Conservation (phyloP, 1,140 invertebrate genomes). For the Propsilocerus akamusi region DNA sequence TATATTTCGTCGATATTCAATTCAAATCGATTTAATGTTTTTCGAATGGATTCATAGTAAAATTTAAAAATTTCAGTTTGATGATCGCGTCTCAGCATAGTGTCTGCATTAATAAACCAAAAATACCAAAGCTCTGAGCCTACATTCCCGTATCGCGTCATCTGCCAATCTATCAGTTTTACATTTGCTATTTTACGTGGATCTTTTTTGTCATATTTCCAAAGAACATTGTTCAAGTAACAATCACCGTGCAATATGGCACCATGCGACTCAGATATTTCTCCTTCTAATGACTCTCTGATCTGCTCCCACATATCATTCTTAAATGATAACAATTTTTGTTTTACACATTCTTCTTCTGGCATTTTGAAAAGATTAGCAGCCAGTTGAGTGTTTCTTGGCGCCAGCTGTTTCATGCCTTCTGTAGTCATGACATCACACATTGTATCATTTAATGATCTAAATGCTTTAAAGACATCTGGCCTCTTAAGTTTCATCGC, state of each 20-base stretch:
- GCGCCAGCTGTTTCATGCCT: background rate
- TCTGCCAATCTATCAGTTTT: constrained; percentile 6
- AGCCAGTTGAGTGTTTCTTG: background rate
- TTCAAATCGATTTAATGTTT: constrained; percentile 14
- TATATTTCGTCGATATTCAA: background rate
- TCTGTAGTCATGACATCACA: background rate
- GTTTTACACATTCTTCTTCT: background rate
- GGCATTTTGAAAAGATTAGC: too few relatives aligned
- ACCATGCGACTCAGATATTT: background rate
- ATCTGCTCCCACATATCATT: background rate
- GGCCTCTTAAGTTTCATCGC: constrained; percentile 18
- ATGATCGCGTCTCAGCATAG: constrained; percentile 25
- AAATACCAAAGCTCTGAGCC: constrained; percentile 35
- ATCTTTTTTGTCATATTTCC: background rate
- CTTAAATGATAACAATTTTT: background rate
- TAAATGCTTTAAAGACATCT: constrained; percentile 11
- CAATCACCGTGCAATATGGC: constrained; percentile 6
- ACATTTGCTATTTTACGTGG: background rate
- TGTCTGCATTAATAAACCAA: constrained; percentile 31
- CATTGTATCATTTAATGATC: constrained; percentile 8
- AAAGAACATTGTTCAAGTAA: constrained; percentile 5
- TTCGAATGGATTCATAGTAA: constrained; percentile 30
- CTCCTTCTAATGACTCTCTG: background rate
- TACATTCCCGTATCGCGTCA: constrained; percentile 23
- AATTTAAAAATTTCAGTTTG: constrained; percentile 27